Percentiles rank a stretch among this genome's conserved stretches.
These are phyloP conservation scores for Drosophila bipectinata DNA, from an alignment of 1,140 invertebrate genomes.

Conservation along the genomic window DNA sequence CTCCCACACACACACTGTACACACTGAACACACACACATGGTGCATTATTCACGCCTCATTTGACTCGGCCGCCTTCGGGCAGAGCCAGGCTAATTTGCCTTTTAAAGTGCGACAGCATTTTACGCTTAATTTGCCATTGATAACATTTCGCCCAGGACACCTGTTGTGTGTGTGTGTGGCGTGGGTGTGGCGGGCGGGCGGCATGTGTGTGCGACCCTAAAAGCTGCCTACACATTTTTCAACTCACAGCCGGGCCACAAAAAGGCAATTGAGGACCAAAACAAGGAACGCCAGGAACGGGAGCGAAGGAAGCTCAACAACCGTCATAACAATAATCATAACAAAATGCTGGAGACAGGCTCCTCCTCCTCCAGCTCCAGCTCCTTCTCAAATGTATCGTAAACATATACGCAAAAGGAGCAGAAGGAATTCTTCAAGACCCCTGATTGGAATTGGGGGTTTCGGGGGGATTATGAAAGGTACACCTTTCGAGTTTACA, in stretches of 20 bases:
- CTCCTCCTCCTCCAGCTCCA: neutral
- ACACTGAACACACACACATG: slow-evolving; percentile 9
- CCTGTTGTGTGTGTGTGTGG: slow-evolving; percentile 32
- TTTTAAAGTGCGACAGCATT: slow-evolving; percentile 70
- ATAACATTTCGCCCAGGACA: slow-evolving; percentile 59
- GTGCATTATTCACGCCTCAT: slow-evolving; percentile 70
- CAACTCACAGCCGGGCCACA: slow-evolving; percentile 40
- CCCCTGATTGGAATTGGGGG: neutral
- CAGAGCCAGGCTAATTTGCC: slow-evolving; percentile 49
- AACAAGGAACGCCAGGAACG: slow-evolving; percentile 11
- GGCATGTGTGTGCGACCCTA: slow-evolving; percentile 24
- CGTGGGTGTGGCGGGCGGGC: neutral
- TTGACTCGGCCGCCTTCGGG: slow-evolving; percentile 33
- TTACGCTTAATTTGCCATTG: slow-evolving; percentile 77
- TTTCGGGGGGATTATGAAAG: neutral
- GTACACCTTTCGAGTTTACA: no score
- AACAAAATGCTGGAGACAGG: slow-evolving; percentile 59
- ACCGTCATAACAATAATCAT: slow-evolving; percentile 65
- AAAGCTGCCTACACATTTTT: slow-evolving; percentile 56
- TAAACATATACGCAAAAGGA: neutral
- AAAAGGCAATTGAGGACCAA: slow-evolving; percentile 5
- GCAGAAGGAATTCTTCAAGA: neutral
- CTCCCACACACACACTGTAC: slow-evolving; percentile 12
- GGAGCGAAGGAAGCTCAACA: slow-evolving; percentile 35
- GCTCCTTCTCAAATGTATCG: no score